Base-by-base conservation (phyloP, 1,140 invertebrate genomes). In the Eriosoma lanigerum region DNA sequence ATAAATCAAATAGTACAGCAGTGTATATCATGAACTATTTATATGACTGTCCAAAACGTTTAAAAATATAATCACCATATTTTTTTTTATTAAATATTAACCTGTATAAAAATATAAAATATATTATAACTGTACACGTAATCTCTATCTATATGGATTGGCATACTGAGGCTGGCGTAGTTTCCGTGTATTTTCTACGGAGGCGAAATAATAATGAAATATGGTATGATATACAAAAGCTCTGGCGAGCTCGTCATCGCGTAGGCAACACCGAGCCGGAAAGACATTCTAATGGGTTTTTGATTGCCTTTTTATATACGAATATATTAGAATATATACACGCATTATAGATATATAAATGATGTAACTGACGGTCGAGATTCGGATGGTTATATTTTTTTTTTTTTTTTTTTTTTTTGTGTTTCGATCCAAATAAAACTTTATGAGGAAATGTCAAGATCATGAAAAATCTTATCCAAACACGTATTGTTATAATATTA, bases 231-330 rank as follows among this genome's bases (percentile, higher is more conserved):
- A 13, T 44, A 44, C 32, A 44, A 44, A 44, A 68, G 38, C 64
- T 68, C 38, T 5, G 13, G 38, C 1, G 38, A 5, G 13, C 15
- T n/a, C n/a, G 1, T 29, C n/a, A 1, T 38, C 24, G 48, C 9
- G 48, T 6, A 3, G 24, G 13, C 12, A 44, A 50, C 38, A 2
- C 44, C 2, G 24, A 72, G 38, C 56, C 56, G 75, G 75, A 78
- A 78, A 78, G 38, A 62, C 56, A 26, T 21, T 78, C 75, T 78
- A 78, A 78, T 78, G 75, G 54, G 56, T 62, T 78, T 78, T 78
- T 78, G 75, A 78, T 78, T 78, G 75, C 75, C 32, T 78, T 62
- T 78, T 78, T 78, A 78, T 48, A 78, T 21, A 24, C 24, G 21
- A 78, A 58, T 58, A 58, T 58, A 75, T 58, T 75, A 56, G 17